A percentile compares a stretch with the other conserved stretches of the same genome.
Conservation (phyloP, 2,888 invertebrate species). For the Gandaritis pyraliata region DNA sequence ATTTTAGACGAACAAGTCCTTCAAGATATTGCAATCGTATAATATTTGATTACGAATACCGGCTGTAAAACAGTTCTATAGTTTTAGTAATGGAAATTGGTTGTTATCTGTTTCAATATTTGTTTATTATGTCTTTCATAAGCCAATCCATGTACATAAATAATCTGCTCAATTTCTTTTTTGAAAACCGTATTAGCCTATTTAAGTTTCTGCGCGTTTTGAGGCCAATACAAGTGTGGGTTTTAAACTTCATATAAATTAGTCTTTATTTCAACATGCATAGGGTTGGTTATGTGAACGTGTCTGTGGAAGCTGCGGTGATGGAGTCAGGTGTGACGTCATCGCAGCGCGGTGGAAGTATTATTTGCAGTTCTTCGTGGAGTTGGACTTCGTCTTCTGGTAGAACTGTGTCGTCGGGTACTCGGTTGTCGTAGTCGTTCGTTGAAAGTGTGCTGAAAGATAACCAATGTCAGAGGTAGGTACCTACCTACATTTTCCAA, state of each 20-base stretch:
- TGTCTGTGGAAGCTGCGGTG: conserved; percentile 50
- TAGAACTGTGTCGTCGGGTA: conserved; percentile 60
- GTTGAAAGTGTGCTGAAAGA: conserved; percentile 52
- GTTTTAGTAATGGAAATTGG: conserved; percentile 1
- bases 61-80: too few species aligned
- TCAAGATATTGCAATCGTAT: too few species aligned
- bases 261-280: conserved; percentile 12
- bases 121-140: conserved; percentile 50
- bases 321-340: conserved; percentile 64
- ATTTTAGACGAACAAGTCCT: conserved; percentile 34
- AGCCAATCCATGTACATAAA: conserved; percentile 64
- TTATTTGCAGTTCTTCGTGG: conserved; percentile 74
- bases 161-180: conserved; percentile 50
- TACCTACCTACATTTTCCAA: too few species aligned
- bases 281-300: conserved; percentile 39
- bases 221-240: conserved; percentile 40
- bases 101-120: conserved; percentile 17
- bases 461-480: neutral
- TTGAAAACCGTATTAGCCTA: conserved; percentile 50
- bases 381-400: conserved; percentile 72
- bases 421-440: conserved; percentile 59
- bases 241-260: conserved; percentile 46
- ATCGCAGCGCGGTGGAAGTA: conserved; percentile 73
- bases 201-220: conserved; percentile 51
- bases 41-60: too few species aligned